Conservation (phyloP, 2,888 invertebrate genomes). For the Morpho achilles region DNA sequence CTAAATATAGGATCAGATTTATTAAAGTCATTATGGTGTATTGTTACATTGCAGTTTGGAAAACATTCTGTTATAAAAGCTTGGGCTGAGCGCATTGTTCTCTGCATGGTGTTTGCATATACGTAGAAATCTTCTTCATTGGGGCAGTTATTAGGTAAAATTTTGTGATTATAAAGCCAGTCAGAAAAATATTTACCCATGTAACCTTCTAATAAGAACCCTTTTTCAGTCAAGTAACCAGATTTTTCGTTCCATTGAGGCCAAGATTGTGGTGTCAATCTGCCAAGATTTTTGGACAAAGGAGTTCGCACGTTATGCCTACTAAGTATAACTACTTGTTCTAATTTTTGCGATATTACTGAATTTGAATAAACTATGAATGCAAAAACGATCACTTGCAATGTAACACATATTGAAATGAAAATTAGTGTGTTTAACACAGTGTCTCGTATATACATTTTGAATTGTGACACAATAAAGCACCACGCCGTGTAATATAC, state of each 20-base stretch:
- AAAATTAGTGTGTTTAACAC: conserved; percentile 14
- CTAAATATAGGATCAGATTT: conserved; percentile 52
- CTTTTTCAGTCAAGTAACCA: conserved; percentile 56
- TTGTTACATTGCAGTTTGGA: conserved; percentile 50
- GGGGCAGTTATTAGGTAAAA: conserved; percentile 46
- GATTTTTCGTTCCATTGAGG: conserved; percentile 50
- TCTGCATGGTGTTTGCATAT: conserved; percentile 57
- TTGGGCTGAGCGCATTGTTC: conserved; percentile 54
- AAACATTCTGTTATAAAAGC: conserved; percentile 56
- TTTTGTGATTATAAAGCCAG: conserved; percentile 42
- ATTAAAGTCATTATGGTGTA: conserved; percentile 42
- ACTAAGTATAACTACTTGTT: conserved; percentile 53
- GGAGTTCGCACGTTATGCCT: conserved; percentile 61
- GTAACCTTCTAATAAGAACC: conserved; percentile 50
- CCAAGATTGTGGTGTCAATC: conserved; percentile 50
- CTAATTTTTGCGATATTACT: conserved; percentile 28
- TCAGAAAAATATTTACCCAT: conserved; percentile 41
- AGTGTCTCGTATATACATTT: conserved; percentile 16
- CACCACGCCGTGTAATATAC: background rate
- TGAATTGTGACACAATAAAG: background rate
- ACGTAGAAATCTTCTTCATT: conserved; percentile 48
- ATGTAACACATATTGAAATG: conserved; percentile 16
- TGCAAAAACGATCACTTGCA: conserved; percentile 16
- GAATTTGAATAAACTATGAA: conserved; percentile 18
- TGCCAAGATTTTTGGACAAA: conserved; percentile 44